These are phyloP conservation scores for Hapalemur alaotrensis DNA, from an alignment of 2,797 vertebrate species.

Conservation along the genomic window DNA sequence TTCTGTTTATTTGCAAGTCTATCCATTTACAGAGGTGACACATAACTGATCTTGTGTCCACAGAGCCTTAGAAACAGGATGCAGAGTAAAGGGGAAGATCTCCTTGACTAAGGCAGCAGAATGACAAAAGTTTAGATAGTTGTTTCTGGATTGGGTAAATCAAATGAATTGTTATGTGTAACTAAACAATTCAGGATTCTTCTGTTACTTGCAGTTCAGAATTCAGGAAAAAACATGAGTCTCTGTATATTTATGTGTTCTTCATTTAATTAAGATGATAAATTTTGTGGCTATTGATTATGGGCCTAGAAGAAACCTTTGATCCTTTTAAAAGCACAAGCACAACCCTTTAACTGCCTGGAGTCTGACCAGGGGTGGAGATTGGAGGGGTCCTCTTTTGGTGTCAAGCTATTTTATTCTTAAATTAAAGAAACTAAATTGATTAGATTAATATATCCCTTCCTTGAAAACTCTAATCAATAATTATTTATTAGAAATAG, in stretches of 20 bases:
- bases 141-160: neutral
- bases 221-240: neutral
- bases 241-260: neutral
- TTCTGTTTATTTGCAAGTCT: neutral
- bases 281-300: neutral
- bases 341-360: neutral
- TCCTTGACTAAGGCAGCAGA: neutral
- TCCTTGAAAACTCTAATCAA: neutral
- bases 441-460: neutral
- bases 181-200: neutral
- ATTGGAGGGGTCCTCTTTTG: neutral
- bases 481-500: neutral
- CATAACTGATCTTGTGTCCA: neutral
- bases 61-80: neutral
- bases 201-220: neutral
- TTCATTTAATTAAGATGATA: neutral
- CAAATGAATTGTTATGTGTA: neutral
- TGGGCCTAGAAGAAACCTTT: neutral
- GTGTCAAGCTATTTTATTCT: neutral
- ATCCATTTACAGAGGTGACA: neutral
- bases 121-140: neutral
- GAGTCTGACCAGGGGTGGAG: fast-evolving
- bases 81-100: neutral
- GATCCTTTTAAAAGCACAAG: neutral
- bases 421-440: neutral